These are phyloP conservation scores for Acleris cristana DNA, from an alignment of 2,888 invertebrate genomes.

Conservation along the genomic window DNA sequence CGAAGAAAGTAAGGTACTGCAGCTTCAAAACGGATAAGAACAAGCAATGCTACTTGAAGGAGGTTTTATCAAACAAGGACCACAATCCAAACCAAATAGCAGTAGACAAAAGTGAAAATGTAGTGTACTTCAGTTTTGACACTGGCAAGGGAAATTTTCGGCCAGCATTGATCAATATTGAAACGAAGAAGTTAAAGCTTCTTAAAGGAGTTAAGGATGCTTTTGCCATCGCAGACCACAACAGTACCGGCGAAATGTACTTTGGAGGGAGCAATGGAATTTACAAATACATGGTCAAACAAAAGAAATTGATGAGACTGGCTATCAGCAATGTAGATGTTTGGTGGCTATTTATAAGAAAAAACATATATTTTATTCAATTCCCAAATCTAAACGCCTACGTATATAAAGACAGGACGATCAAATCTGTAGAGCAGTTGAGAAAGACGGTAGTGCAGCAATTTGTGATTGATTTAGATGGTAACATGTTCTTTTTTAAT, in stretches of 20 bases:
- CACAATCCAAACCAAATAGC: constrained; percentile 73
- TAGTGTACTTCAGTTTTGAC: constrained; percentile 71
- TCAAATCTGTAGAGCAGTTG: constrained; percentile 52
- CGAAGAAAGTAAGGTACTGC: constrained; percentile 46
- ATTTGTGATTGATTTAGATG: constrained; percentile 62
- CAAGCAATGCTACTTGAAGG: constrained; percentile 64
- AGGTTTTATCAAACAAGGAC: constrained; percentile 38
- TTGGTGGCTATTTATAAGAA: constrained; percentile 69
- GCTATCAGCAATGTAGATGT: constrained; percentile 63
- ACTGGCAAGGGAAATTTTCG: constrained; percentile 67
- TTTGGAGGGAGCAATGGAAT: constrained; percentile 74
- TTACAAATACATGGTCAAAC: constrained; percentile 59
- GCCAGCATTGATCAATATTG: constrained; percentile 60
- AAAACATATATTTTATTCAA: constrained; percentile 63
- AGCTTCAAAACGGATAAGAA: constrained; percentile 52
- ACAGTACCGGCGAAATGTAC: constrained; percentile 55
- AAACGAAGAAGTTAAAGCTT: constrained; percentile 59
- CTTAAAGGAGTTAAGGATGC: constrained; percentile 72
- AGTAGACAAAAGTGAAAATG: constrained; percentile 60
- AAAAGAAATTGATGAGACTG: constrained; percentile 55
- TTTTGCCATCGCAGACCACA: constrained; percentile 64
- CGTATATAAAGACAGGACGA: constrained; percentile 56
- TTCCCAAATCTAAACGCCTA: constrained; percentile 67
- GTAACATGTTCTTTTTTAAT: constrained; percentile 67
- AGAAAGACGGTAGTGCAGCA: constrained; percentile 59